Evolutionary conservation across 2,797 vertebrate genomes (phyloP).

Genomic region (Cirrhinus mrigala): DNA sequence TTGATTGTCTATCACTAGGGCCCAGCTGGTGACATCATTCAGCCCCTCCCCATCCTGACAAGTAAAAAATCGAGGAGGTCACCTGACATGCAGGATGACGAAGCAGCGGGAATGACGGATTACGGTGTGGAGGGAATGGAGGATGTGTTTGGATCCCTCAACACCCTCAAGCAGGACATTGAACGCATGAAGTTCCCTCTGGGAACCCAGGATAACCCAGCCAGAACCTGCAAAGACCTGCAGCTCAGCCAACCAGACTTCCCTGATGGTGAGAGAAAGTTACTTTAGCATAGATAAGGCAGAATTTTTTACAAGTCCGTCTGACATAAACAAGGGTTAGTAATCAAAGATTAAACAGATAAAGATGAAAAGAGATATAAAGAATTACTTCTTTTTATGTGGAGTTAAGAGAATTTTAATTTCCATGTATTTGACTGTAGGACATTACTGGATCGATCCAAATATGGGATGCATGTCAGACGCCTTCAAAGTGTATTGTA

Average conservation of each 20-base stretch:
- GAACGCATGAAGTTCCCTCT: constrained; percentile 97
- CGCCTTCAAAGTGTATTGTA: constrained; percentile 94
- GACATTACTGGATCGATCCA: constrained; percentile 98
- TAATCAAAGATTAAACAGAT: not conserved
- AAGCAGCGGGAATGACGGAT: constrained; percentile 81
- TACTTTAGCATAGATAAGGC: not conserved
- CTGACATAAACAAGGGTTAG: not conserved
- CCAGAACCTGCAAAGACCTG: constrained; percentile 95
- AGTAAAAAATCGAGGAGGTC: constrained; percentile 86
- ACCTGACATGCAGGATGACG: constrained; percentile 85
- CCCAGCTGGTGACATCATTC: constrained; percentile 92
- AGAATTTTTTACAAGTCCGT: not conserved
- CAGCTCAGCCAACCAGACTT: constrained; percentile 95
- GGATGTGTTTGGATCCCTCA: constrained; percentile 93
- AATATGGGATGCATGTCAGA: constrained; percentile 97
- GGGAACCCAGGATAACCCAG: constrained; percentile 95
- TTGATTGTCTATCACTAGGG: constrained; percentile 78
- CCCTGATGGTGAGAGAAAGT: constrained; percentile 86
- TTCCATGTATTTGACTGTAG: constrained; percentile 71
- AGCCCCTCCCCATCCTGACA: constrained; percentile 90
- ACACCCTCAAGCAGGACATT: constrained; percentile 95
- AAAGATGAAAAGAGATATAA: not conserved
- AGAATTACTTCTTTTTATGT: not conserved
- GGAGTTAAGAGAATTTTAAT: not conserved
- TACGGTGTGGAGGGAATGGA: constrained; percentile 85